Evolutionary conservation across 2,888 invertebrate genomes (phyloP), one percentile per base, ranked within the genome.

Genomic region (Tenthredo livida): DNA sequence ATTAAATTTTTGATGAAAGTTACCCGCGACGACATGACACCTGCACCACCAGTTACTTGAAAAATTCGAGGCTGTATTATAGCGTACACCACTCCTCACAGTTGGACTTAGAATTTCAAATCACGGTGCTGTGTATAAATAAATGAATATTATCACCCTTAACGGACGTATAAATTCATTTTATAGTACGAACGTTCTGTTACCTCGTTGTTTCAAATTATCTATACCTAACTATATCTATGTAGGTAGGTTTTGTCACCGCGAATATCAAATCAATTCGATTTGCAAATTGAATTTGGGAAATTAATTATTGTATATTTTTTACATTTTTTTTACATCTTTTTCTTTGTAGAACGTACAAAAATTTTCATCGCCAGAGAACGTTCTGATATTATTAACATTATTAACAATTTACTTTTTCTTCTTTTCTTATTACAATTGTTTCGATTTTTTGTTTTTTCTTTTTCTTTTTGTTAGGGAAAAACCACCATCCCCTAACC

Each of bases 131-230:
- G 12, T 25, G 21, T 21, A 61, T 21, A 61, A 61, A 61, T 61
- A 21, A 25, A 12, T 61, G 10, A 54, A 61, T 25, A 61, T 25
- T 21, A 61, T 61, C 61, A 61, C 61, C 61, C 61, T 25, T 25
- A 25, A 61, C 61, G 61, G 61, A 61, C 61, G 61, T 61, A 61
- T 61, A 61, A 25, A 61, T 61, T 61, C 12, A 61, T 25, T 61
- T 61, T 61, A 25, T 61, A 21, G 61, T 21, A 61, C 25, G 61
- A 10, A 61, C 25, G 61, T 25, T 25, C 25, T 12, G 25, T 61
- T 61, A 61, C 10, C 25, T 21, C 61, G 21, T 61, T 61, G 25
- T 54, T 54, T 7, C 0, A 54, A 54, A 47, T 47, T 47, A 12
- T 47, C 12, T 15, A 15, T 2, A 50, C 50, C 5, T n/a, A 5